Evolutionary conservation across 2,797 vertebrate genomes (phyloP), one percentile per base, ranked within the genome.

Genomic region (Amazonetta brasiliensis): DNA sequence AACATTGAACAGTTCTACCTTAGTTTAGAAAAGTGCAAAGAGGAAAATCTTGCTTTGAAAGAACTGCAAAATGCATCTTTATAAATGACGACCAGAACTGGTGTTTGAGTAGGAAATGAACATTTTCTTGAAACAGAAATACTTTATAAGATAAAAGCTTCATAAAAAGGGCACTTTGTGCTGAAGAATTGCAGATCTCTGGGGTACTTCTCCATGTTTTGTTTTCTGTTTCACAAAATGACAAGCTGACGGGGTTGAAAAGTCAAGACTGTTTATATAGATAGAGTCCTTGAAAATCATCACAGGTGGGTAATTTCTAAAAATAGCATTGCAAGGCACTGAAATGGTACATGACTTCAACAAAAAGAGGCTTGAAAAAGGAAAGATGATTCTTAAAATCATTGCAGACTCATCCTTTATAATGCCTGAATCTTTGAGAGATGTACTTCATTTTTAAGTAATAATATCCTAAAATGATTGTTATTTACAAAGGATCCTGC

Each of bases 171-270:
- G 48, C 1, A 43, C 69, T 95, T 92, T 50, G 43, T 69, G 62
- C n/a, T 69, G 63, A 87, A 83, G 60, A 91, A 12, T 23, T 68
- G n/a, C 26, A 69, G n/a, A 44, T 35, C 23, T 20, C 18, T 56
- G 58, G 17, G 52, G 37, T 88, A 26, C 46, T 91, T 84, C 76
- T 64, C 82, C 41, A 4, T 89, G 37, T 69, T 93, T 96, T 95
- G 71, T 64, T 85, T 60, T 46, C 55, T 79, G 20, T 90, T 92
- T 93, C 68, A 76, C 87, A 93, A 91, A 94, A 93, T 26, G 25
- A 33, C 18, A 64, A 74, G 75, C 85, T 84, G 20, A 73, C 92
- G 55, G 92, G 12, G 37, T 94, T 76, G 15, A 33, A 82, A 87
- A 94, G 54, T 26, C 63, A 95, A 89, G 52, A 62, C 46, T 31